Evolutionary conservation across 2,888 invertebrate species (phyloP).

Genomic region (Pseudococcus jackbeardsleyi): DNA sequence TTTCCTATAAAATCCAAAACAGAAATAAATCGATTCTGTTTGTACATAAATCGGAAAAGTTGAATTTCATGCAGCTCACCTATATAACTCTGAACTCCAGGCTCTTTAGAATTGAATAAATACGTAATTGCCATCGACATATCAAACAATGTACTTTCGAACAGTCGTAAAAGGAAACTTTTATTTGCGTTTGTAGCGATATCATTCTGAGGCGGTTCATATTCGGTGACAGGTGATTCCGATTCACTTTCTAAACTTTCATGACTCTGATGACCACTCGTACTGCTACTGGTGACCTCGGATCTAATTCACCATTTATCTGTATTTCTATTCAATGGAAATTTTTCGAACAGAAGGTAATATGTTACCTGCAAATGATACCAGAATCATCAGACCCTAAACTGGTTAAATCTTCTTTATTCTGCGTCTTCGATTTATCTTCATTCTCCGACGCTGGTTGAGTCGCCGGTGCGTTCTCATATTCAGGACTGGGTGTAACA

Average conservation of each 20-base stretch:
- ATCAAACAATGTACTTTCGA: conserved; percentile 97
- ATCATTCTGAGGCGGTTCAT: conserved; percentile 25
- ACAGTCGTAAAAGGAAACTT: conserved; percentile 86
- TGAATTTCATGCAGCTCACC: conserved; percentile 72
- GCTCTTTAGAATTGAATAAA: conserved; percentile 97
- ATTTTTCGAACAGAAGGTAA: not conserved
- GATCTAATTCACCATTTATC: conserved; percentile 57
- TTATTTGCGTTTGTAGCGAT: conserved; percentile 70
- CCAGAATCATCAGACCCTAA: conserved; percentile 86
- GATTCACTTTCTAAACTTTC: conserved; percentile 65
- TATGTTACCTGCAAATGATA: conserved; percentile 76
- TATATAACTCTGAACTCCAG: conserved; percentile 96
- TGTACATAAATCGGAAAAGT: not conserved
- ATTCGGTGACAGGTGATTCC: conserved; percentile 47
- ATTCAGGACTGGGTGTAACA: conserved; percentile 77
- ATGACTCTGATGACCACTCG: conserved; percentile 63
- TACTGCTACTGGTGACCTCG: conserved; percentile 65
- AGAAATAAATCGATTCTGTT: not conserved
- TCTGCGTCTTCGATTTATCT: conserved; percentile 15
- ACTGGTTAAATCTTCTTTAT: conserved; percentile 74
- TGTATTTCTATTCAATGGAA: conserved; percentile 61
- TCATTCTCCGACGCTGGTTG: conserved; percentile 56
- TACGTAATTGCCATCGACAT: conserved; percentile 99
- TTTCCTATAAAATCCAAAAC: conserved; percentile 76
- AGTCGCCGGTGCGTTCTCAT: conserved; percentile 69